These are phyloP conservation scores for Cherax quadricarinatus DNA, from an alignment of 1,140 invertebrate species.

Conservation along the genomic window DNA sequence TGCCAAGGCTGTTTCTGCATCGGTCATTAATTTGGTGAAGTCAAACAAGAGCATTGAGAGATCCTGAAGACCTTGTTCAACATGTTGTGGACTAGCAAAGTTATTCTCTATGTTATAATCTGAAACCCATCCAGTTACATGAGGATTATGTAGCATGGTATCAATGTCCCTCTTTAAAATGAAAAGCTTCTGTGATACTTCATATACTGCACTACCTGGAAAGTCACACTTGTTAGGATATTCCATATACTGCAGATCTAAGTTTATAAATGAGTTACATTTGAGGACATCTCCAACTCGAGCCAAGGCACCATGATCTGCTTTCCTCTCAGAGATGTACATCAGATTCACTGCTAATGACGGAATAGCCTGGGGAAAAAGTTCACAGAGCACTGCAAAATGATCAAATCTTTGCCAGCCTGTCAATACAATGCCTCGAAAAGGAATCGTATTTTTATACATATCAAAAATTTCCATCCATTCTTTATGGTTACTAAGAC, in stretches of 20 bases:
- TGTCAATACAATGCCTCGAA: slow-evolving; percentile 78
- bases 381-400: slow-evolving; percentile 93
- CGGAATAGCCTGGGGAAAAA: slow-evolving; percentile 89
- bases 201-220: slow-evolving; percentile 81
- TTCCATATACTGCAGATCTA: slow-evolving; percentile 73
- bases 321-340: slow-evolving; percentile 81
- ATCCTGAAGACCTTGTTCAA: slow-evolving; percentile 83
- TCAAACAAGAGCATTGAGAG: slow-evolving; percentile 79
- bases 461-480: slow-evolving; percentile 77
- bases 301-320: slow-evolving; percentile 80
- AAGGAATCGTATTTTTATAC: slow-evolving; percentile 78
- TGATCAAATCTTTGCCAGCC: slow-evolving; percentile 93
- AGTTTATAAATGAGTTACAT: slow-evolving; percentile 80
- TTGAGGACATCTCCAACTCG: slow-evolving; percentile 80
- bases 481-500: slow-evolving; percentile 78
- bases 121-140: slow-evolving; percentile 84
- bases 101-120: slow-evolving; percentile 87
- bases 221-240: slow-evolving; percentile 77
- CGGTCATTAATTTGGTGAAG: slow-evolving; percentile 79
- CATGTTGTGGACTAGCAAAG: slow-evolving; percentile 84
- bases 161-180: slow-evolving; percentile 76
- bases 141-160: slow-evolving; percentile 73
- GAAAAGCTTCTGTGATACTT: slow-evolving; percentile 80
- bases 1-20: slow-evolving; percentile 82
- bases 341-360: slow-evolving; percentile 83